These are phyloP conservation scores for Carollia perspicillata DNA, from an alignment of 2,113 vertebrate genomes.

Conservation along the genomic window DNA sequence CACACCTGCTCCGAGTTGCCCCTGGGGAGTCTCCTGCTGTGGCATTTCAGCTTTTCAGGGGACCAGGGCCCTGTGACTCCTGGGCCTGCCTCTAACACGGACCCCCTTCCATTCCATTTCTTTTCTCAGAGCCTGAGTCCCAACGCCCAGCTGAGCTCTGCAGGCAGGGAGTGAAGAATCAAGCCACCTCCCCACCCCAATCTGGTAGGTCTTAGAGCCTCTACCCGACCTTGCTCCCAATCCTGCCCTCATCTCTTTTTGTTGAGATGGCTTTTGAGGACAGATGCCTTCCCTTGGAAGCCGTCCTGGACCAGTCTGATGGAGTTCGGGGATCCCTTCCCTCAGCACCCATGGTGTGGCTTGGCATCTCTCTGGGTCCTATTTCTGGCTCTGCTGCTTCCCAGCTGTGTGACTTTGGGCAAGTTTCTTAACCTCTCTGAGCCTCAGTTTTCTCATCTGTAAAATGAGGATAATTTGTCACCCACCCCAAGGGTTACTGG, in stretches of 20 bases:
- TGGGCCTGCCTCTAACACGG: neutral
- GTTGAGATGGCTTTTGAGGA: neutral
- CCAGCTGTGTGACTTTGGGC: neutral
- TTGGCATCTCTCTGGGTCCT: neutral
- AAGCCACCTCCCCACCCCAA: too few relatives aligned
- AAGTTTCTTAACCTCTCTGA: neutral
- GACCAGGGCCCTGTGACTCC: neutral
- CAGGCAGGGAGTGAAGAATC: neutral
- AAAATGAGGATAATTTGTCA: neutral
- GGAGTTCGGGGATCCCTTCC: neutral
- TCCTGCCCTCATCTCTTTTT: neutral
- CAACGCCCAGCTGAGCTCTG: neutral
- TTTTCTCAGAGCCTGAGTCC: neutral
- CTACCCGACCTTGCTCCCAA: accelerated
- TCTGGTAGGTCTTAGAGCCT: neutral
- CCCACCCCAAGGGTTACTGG: neutral
- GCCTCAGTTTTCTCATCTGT: neutral
- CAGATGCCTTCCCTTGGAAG: neutral
- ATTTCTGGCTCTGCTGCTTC: neutral
- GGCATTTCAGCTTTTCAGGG: neutral
- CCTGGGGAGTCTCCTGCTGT: neutral
- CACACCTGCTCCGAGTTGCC: neutral
- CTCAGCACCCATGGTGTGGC: neutral
- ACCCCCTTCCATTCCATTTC: neutral
- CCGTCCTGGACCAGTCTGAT: neutral